These are phyloP conservation scores for Augiades crinisus DNA, from an alignment of 2,888 invertebrate genomes.

Conservation along the genomic window DNA sequence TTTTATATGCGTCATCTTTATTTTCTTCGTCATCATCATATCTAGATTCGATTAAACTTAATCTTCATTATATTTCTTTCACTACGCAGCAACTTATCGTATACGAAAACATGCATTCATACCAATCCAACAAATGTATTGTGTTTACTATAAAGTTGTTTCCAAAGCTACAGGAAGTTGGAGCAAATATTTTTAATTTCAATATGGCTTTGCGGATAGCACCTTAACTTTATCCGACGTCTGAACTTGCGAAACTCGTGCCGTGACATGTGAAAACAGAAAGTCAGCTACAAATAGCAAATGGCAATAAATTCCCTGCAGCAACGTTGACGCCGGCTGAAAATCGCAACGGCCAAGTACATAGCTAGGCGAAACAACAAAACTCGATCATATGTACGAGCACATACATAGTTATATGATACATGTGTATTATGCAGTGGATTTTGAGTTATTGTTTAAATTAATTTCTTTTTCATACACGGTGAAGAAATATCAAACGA, in stretches of 20 bases:
- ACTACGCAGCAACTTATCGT: no score
- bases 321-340: slow-evolving; percentile 67
- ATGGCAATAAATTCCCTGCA: slow-evolving; percentile 71
- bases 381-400: slow-evolving; percentile 71
- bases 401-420: no score
- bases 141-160: background rate
- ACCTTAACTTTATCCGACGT: slow-evolving; percentile 20
- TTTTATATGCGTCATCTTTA: no score
- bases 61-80: no score
- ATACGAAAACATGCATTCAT: no score
- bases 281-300: slow-evolving; percentile 56
- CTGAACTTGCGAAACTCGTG: slow-evolving; percentile 50
- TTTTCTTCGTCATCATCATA: slow-evolving; percentile 3
- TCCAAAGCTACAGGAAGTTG: background rate
- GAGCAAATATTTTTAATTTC: slow-evolving; percentile 22
- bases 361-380: slow-evolving; percentile 64
- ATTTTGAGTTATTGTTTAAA: no score
- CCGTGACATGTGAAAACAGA: slow-evolving; percentile 66
- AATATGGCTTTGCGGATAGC: slow-evolving; percentile 4
- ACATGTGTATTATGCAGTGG: no score
- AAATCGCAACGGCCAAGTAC: slow-evolving; percentile 66
- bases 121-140: no score
- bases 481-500: no score
- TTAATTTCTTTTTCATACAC: no score
- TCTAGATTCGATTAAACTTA: no score